Evolutionary conservation across 1,140 invertebrate genomes (phyloP).

Genomic region (Frieseomelitta varia): DNA sequence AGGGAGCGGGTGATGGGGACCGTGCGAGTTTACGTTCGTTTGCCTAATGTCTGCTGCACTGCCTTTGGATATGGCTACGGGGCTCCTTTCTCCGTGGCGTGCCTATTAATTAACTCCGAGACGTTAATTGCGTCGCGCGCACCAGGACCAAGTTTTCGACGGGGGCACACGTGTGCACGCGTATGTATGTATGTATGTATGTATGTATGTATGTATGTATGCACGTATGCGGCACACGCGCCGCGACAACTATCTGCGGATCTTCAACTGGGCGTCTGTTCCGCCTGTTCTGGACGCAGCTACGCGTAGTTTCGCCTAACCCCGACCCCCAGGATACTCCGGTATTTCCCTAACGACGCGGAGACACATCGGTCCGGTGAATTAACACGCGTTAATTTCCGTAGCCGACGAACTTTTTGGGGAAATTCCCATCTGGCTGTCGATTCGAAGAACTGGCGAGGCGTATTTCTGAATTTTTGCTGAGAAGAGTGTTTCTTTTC

Average conservation of each 20-base stretch:
- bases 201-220: too few species aligned
- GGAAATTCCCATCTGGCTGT: too few species aligned
- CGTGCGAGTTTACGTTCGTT: constrained; percentile 62
- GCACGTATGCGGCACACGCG: constrained; percentile 1
- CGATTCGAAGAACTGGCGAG: too few species aligned
- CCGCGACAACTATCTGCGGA: constrained; percentile 27
- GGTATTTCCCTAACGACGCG: constrained; percentile 21
- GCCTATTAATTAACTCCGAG: constrained; percentile 68
- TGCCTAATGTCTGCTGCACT: constrained; percentile 64
- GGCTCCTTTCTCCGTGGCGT: constrained; percentile 62
- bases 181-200: neutral
- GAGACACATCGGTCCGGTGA: constrained; percentile 16
- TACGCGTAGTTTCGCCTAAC: constrained; percentile 53
- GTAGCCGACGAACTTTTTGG: too few species aligned
- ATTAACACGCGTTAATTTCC: constrained; percentile 51
- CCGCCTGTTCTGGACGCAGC: constrained; percentile 4
- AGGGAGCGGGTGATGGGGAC: neutral
- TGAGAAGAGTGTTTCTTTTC: too few species aligned
- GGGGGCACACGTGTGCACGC: constrained; percentile 19
- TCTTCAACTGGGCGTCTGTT: constrained; percentile 8
- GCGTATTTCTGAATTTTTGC: too few species aligned
- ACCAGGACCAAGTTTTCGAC: constrained; percentile 31
- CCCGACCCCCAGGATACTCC: neutral
- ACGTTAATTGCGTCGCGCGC: constrained; percentile 69
- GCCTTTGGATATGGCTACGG: constrained; percentile 62